These are phyloP conservation scores for Lycocorax pyrrhopterus DNA, from an alignment of 2,113 vertebrate genomes.

Conservation along the genomic window DNA sequence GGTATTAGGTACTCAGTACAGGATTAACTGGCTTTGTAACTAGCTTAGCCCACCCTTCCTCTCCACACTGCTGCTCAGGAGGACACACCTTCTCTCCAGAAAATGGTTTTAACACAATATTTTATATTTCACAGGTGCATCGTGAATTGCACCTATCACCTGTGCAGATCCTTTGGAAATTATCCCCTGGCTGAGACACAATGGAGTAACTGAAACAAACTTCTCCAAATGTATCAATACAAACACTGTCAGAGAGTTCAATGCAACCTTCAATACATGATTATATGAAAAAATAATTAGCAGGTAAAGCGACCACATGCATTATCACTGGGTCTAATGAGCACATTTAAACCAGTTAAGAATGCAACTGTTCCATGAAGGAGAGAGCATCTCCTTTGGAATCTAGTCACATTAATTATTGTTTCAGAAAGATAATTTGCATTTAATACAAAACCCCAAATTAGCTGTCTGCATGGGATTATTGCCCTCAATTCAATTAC, in stretches of 20 bases:
- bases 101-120: neutral
- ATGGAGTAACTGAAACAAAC: neutral
- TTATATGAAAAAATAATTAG: neutral
- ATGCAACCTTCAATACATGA: neutral
- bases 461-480: neutral
- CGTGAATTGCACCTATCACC: fast-evolving
- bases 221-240: neutral
- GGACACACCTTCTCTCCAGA: neutral
- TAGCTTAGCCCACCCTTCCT: neutral
- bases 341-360: neutral
- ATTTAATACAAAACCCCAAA: neutral
- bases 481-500: neutral
- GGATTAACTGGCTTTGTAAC: neutral
- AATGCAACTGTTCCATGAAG: neutral
- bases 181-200: neutral
- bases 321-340: neutral
- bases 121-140: neutral
- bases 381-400: neutral
- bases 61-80: neutral
- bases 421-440: neutral
- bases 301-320: neutral
- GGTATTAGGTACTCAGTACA: neutral
- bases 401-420: neutral
- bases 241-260: neutral
- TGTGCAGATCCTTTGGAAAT: neutral